Evolutionary conservation across 2,113 vertebrate species (phyloP), one percentile per base, ranked within the genome.

Genomic region (Entelurus aequoreus): DNA sequence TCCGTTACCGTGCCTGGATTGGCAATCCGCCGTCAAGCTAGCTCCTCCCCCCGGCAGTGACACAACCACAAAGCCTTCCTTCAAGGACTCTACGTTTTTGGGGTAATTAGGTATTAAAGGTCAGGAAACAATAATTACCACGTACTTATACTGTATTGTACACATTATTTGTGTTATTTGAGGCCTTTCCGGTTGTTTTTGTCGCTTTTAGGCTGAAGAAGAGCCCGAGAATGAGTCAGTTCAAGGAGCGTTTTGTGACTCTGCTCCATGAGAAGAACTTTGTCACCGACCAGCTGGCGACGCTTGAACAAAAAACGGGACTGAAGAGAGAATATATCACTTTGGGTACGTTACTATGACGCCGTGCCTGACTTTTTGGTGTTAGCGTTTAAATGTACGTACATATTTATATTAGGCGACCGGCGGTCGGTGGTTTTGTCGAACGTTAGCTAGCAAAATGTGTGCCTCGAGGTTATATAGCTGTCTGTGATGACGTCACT

Each of bases 201-300:
- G 21, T 58, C 8, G 8, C 4, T 5, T 16, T 16, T 55, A 84
- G 82, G 69, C 57, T 54, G 6, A 15, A 15, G 6, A 66, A 54
- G 54, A 58, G 50, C 59, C 61, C 65, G 50, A 59, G 88, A 59
- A 91, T 90, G 90, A 75, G 72, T 63, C 77, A 81, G 1, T 69
- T 83, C 0, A 87, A 80, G 21, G 90, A 93, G 66, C 91, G 92
- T 7, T 88, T 92, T 68, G 88, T 91, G 60, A 71, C 80, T 6
- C 65, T 93, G 76, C 88, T 96, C 65, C 77, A 91, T 1, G 88
- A 92, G 48, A 93, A 90, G 65, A 95, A 94, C 65, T 68, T 90
- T 1, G 57, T 90, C 65, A 92, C 91, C 0, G 89, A 93, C 5
- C 80, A 87, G 63, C 66, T 98, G 80, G 81, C 73, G 0, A 82